These are phyloP conservation scores for Caenorhabditis elegans DNA, from an alignment of 1,140 invertebrate genomes.

Conservation along the genomic window WBcel235 BX284606.5:4120501-4121000, in stretches of 20 bases:
- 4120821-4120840: background rate
- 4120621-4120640: background rate
- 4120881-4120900: background rate
- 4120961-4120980: too few species aligned
- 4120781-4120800: background rate
- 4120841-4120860: background rate
- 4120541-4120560: too few species aligned
- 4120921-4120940: background rate
- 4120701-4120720: background rate
- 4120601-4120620: background rate
- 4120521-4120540: too few species aligned
- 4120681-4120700: background rate
- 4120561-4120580: too few species aligned
- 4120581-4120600: too few species aligned
- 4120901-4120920: background rate
- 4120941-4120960: background rate
- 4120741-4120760: background rate
- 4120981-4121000: too few species aligned
- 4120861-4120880: background rate
- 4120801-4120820: constrained; percentile 14
- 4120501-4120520: too few species aligned
- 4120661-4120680: too few species aligned
- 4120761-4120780: background rate
- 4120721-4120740: background rate
- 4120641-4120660: too few species aligned